Percentiles rank a stretch among this genome's conserved stretches.
phyloP scores from a whole-genome alignment of 2,113 vertebrate genomes.

The Nestor notabilis region DNA sequence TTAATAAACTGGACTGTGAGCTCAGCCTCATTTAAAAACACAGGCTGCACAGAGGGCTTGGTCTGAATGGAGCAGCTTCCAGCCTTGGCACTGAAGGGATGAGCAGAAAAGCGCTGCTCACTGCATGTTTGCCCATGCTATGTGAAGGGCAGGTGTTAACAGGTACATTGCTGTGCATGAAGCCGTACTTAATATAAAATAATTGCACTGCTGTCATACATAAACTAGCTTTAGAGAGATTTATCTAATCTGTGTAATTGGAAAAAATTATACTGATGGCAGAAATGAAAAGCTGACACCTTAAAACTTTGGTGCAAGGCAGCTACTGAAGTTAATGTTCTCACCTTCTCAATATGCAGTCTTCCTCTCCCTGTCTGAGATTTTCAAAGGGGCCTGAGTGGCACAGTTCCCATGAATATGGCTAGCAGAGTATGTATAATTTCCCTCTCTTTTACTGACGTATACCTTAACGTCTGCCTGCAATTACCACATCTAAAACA shows the following conservation, averaged over 20 bases:
- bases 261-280: neutral
- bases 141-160: neutral
- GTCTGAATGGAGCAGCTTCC: neutral
- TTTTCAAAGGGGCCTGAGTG: neutral
- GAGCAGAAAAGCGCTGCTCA: neutral
- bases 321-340: neutral
- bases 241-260: neutral
- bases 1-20: neutral
- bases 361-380: neutral
- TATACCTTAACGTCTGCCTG: neutral
- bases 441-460: neutral
- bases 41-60: neutral
- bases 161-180: neutral
- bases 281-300: neutral
- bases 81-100: neutral
- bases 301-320: neutral
- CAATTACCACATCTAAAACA: neutral
- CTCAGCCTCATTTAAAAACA: neutral
- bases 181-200: neutral
- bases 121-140: rapidly evolving
- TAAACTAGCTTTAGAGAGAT: neutral
- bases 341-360: neutral
- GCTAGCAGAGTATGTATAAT: neutral
- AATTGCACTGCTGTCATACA: neutral
- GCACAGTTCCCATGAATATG: neutral